Percentiles rank a stretch among this genome's conserved stretches.
Conservation (phyloP, 1,140 invertebrate genomes). For the Coboldia fuscipes region DNA sequence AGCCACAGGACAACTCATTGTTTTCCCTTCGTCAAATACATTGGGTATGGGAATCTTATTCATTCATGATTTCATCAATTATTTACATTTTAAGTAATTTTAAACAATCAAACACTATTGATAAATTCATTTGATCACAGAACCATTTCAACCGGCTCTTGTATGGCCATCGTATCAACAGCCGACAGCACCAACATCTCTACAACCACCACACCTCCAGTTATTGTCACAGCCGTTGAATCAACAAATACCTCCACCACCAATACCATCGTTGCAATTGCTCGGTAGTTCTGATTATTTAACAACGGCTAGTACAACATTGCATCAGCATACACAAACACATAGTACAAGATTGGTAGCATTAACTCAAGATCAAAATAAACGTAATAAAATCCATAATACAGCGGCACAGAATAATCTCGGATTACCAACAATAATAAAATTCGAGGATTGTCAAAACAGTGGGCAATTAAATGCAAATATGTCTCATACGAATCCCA, state of each 20-base stretch:
- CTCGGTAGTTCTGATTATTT: constrained; percentile 26
- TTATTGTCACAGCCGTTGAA: constrained; percentile 7
- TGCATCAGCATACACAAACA: constrained; percentile 27
- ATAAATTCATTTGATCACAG: too few relatives aligned
- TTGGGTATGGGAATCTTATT: constrained; percentile 26
- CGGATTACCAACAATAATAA: constrained; percentile 39
- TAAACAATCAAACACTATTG: too few relatives aligned
- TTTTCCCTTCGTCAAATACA: constrained; percentile 40
- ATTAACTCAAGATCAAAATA: constrained; percentile 24
- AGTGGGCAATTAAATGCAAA: too few relatives aligned
- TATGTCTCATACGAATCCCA: too few relatives aligned
- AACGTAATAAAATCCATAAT: constrained; percentile 10
- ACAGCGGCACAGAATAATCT: too few relatives aligned
- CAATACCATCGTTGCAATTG: constrained; percentile 25
- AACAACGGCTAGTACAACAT: constrained; percentile 23
- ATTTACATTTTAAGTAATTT: constrained; percentile 1
- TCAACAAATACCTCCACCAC: constrained; percentile 26
- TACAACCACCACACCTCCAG: constrained; percentile 28
- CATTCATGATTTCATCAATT: background rate
- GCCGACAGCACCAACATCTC: constrained; percentile 31
- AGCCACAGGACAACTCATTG: constrained; percentile 51
- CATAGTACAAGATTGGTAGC: constrained; percentile 32
- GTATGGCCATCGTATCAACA: constrained; percentile 40
- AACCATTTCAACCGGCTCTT: constrained; percentile 51
- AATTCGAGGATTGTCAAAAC: constrained; percentile 40